A percentile compares a stretch with the other conserved stretches of the same genome.
These are phyloP conservation scores for Pagrus major DNA, from an alignment of 2,113 vertebrate genomes.

Conservation along the genomic window DNA sequence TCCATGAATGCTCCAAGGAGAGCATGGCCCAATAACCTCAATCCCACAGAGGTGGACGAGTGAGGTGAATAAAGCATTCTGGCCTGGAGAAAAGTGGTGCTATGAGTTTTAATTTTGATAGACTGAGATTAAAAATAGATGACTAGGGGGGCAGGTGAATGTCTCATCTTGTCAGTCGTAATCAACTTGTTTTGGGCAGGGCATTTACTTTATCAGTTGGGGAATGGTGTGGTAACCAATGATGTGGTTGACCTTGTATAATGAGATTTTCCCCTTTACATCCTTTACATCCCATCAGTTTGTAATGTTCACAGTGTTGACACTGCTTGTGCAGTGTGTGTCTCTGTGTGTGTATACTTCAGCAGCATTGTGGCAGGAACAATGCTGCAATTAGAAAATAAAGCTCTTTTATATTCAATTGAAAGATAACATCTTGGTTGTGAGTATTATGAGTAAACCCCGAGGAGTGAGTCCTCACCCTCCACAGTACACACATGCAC, in stretches of 20 bases:
- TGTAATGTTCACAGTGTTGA: not conserved
- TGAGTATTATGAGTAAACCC: conserved; percentile 26
- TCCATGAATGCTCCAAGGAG: not conserved
- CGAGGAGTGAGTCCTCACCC: not conserved
- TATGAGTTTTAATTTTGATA: not conserved
- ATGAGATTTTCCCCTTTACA: not conserved
- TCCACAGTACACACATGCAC: not conserved
- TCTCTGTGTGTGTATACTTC: not conserved
- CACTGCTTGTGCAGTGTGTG: not conserved
- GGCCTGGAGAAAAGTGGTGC: not conserved
- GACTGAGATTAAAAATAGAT: not conserved
- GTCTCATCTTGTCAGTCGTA: not conserved
- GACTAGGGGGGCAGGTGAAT: not conserved
- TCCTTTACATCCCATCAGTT: not conserved
- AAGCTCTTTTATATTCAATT: conserved; percentile 10
- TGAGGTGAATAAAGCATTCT: not conserved
- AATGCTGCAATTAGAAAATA: not conserved
- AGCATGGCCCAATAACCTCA: not conserved
- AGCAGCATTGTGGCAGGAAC: not conserved
- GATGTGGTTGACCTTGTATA: not conserved
- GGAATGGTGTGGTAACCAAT: not conserved
- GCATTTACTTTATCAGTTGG: not conserved
- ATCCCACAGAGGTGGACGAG: not conserved
- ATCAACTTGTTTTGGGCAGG: not conserved
- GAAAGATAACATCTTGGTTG: conserved; percentile 15